A percentile compares a stretch with the other conserved stretches of the same genome.
Conservation (phyloP, 2,113 vertebrate genomes). For the Ctenomys sociabilis region DNA sequence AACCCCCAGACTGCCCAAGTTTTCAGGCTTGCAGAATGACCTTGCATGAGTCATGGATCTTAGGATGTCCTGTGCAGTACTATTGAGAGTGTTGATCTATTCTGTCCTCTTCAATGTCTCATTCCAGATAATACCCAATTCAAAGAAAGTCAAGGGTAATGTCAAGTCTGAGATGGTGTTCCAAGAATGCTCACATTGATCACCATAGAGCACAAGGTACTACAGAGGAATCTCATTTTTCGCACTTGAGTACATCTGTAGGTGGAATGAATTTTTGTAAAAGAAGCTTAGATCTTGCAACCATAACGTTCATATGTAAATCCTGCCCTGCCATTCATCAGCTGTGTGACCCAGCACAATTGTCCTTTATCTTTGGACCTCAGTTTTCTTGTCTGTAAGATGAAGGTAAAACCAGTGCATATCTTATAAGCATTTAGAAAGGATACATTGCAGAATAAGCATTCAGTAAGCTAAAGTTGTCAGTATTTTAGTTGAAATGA, state of each 20-base stretch:
- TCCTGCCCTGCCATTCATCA: background rate
- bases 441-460: background rate
- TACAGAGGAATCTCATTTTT: background rate
- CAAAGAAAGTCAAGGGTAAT: constrained; percentile 73
- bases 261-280: background rate
- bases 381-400: background rate
- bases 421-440: background rate
- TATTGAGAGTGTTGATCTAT: background rate
- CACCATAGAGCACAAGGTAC: constrained; percentile 65
- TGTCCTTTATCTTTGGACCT: background rate
- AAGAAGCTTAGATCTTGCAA: background rate
- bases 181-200: constrained; percentile 63
- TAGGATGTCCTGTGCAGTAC: background rate
- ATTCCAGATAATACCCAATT: constrained; percentile 56
- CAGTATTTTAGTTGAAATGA: background rate
- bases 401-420: background rate
- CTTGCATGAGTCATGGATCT: background rate
- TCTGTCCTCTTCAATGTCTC: background rate
- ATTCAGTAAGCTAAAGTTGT: background rate
- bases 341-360: background rate
- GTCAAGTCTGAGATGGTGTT: constrained; percentile 60
- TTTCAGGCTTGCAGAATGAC: background rate
- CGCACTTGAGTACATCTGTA: background rate
- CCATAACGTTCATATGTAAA: background rate
- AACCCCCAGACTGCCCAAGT: accelerated